These are phyloP conservation scores for Drosophila baimaii DNA, from an alignment of 1,140 invertebrate species.

Conservation along the genomic window DNA sequence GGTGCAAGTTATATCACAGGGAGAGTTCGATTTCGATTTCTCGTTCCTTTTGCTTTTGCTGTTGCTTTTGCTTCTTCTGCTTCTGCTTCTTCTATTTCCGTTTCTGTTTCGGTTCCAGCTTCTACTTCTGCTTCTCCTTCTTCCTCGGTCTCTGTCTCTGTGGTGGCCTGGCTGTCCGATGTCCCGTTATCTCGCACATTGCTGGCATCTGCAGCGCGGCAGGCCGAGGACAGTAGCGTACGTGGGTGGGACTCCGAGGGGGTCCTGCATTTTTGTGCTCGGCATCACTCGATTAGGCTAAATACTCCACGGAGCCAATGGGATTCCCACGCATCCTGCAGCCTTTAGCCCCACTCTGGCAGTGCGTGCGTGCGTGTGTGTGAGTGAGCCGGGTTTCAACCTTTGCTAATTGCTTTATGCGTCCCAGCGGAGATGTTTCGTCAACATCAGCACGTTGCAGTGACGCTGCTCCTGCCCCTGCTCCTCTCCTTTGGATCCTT, in stretches of 20 bases:
- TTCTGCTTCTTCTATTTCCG: constrained; percentile 11
- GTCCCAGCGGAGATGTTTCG: constrained; percentile 80
- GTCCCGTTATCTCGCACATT: constrained; percentile 66
- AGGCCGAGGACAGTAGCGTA: constrained; percentile 31
- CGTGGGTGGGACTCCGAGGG: constrained; percentile 14
- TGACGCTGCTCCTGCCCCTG: constrained; percentile 33
- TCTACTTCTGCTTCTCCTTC: constrained; percentile 28
- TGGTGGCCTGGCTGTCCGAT: constrained; percentile 39
- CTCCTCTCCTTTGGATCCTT: constrained; percentile 4
- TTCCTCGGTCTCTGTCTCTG: constrained; percentile 33
- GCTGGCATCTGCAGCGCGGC: constrained; percentile 43
- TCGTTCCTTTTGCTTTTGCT: constrained; percentile 58
- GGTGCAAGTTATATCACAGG: constrained; percentile 84
- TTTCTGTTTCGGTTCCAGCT: constrained; percentile 15
- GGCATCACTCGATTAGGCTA: constrained; percentile 71
- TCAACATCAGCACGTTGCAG: constrained; percentile 70
- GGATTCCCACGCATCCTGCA: constrained; percentile 62
- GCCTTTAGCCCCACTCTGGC: constrained; percentile 37
- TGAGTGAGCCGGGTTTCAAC: constrained; percentile 44
- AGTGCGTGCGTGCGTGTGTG: constrained; percentile 25
- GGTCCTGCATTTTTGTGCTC: constrained; percentile 50
- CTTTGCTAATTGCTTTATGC: constrained; percentile 81
- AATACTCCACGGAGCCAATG: constrained; percentile 61
- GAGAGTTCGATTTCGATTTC: constrained; percentile 79
- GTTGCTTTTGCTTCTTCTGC: constrained; percentile 23